These are phyloP conservation scores for Polydrusus tereticollis DNA, from an alignment of 2,888 invertebrate species.

Conservation along the genomic window DNA sequence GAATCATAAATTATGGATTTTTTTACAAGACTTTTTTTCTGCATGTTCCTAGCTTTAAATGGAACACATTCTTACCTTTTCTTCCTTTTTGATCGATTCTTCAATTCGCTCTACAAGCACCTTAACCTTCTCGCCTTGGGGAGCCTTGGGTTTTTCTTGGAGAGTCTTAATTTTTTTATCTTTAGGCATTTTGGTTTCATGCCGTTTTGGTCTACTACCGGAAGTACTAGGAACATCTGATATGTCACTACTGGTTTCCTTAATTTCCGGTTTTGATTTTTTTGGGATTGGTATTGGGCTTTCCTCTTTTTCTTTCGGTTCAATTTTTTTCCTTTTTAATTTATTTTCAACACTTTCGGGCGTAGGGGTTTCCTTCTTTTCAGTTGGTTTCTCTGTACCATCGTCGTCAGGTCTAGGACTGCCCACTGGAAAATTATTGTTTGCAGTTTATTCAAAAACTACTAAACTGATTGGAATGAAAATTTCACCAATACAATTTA, in stretches of 20 bases:
- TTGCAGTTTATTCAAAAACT: too few relatives aligned
- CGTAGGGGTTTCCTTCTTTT: slow-evolving; percentile 44
- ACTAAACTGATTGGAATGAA: too few relatives aligned
- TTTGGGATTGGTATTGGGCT: too few relatives aligned
- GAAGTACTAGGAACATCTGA: slow-evolving; percentile 53
- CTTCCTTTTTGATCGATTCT: slow-evolving; percentile 57
- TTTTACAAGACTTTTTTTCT: too few relatives aligned
- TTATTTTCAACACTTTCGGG: slow-evolving; percentile 22
- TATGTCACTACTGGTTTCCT: slow-evolving; percentile 59
- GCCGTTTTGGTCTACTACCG: slow-evolving; percentile 57
- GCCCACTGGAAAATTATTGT: slow-evolving; percentile 51
- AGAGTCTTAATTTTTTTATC: slow-evolving; percentile 64
- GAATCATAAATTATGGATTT: neutral
- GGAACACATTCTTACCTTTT: slow-evolving; percentile 55
- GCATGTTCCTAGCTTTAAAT: too few relatives aligned
- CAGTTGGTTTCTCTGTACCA: slow-evolving; percentile 34
- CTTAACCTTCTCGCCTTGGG: slow-evolving; percentile 59
- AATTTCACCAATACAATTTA: too few relatives aligned
- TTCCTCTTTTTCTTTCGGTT: slow-evolving; percentile 35
- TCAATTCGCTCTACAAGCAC: slow-evolving; percentile 63
- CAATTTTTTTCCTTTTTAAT: slow-evolving; percentile 12
- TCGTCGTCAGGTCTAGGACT: slow-evolving; percentile 64
- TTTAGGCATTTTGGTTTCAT: slow-evolving; percentile 49
- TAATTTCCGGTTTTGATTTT: slow-evolving; percentile 50
- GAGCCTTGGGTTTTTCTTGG: too few relatives aligned